A percentile compares a stretch with the other conserved stretches of the same genome.
phyloP scores from a whole-genome alignment of 2,113 vertebrate species.

The Struthio camelus region DNA sequence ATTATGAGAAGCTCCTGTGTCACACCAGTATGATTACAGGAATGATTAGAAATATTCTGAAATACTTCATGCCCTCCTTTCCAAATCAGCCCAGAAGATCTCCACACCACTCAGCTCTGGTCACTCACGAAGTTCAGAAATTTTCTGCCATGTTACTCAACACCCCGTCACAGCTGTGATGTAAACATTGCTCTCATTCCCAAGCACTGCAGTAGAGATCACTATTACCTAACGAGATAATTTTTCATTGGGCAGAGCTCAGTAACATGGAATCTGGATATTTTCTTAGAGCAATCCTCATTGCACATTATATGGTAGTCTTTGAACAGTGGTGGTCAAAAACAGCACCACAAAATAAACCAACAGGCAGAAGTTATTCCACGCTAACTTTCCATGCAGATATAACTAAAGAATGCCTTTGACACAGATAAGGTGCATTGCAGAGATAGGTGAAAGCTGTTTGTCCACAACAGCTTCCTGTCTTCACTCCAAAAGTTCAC shows the following conservation, averaged over 20 bases:
- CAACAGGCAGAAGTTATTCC: not conserved
- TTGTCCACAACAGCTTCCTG: not conserved
- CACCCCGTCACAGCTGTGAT: not conserved
- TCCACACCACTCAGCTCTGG: not conserved
- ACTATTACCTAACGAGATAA: not conserved
- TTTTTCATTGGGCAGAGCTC: not conserved
- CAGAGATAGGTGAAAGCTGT: not conserved
- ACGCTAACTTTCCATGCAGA: not conserved
- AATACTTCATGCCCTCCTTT: not conserved
- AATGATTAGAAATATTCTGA: not conserved
- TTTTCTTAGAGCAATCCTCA: not conserved
- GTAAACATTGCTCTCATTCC: not conserved
- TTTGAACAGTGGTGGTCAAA: not conserved
- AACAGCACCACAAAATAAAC: not conserved
- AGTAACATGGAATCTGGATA: not conserved
- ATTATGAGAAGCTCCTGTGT: not conserved
- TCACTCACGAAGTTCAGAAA: conserved; percentile 28
- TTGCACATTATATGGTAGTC: not conserved
- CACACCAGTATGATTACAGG: not conserved
- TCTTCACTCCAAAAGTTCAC: not conserved
- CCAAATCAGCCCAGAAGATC: not conserved
- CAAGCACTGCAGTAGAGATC: not conserved
- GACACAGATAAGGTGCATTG: not conserved
- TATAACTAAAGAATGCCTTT: too few species aligned
- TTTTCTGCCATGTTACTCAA: conserved; percentile 56